phyloP scores from a whole-genome alignment of 2,888 invertebrate species.

The Drosophila imparisetae region DNA sequence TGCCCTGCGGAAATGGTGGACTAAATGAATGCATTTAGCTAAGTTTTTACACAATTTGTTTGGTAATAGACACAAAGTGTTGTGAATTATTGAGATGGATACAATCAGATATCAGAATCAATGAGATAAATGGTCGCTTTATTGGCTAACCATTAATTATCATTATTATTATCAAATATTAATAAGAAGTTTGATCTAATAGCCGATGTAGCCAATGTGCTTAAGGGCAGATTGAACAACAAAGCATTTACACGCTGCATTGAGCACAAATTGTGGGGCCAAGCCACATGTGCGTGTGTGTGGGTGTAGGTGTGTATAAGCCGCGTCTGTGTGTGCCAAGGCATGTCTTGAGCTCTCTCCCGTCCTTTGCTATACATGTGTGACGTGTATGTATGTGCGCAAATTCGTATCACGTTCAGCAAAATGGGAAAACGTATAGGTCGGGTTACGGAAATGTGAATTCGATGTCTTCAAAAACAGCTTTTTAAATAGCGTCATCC shows the following conservation, averaged over 20 bases:
- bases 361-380: constrained; percentile 44
- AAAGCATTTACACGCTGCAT: constrained; percentile 52
- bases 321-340: constrained; percentile 4
- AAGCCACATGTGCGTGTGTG: neutral
- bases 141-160: neutral
- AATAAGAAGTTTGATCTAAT: neutral
- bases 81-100: constrained; percentile 4
- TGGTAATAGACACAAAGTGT: neutral
- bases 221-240: constrained; percentile 26
- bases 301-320: constrained; percentile 1
- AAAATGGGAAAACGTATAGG: constrained; percentile 72
- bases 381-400: constrained; percentile 21
- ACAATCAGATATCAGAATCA: neutral
- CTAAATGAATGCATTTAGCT: neutral
- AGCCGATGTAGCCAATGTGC: constrained; percentile 8
- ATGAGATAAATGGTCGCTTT: neutral
- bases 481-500: constrained; percentile 54
- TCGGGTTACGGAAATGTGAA: constrained; percentile 71
- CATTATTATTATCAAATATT: constrained; percentile 1
- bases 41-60: neutral
- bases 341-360: constrained; percentile 25
- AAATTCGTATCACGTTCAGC: constrained; percentile 72
- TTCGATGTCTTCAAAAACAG: constrained; percentile 78
- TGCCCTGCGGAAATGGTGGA: neutral
- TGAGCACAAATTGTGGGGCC: constrained; percentile 41